phyloP scores from a whole-genome alignment of 2,113 vertebrate species.

The Chionomys nivalis region DNA sequence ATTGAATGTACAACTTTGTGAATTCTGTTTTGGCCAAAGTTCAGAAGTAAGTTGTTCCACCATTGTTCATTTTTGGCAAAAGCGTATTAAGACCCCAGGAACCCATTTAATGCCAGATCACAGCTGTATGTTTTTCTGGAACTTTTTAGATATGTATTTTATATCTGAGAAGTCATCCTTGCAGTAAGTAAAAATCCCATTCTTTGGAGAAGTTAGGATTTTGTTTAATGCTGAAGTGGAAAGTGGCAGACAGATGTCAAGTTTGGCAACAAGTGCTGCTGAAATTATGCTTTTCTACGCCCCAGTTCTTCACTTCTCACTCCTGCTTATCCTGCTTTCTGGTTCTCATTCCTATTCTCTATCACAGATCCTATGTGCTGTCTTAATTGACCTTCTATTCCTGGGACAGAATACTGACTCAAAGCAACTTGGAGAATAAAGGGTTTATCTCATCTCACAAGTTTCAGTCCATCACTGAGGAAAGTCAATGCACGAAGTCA shows the following conservation, averaged over 20 bases:
- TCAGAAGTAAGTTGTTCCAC: constrained; percentile 49
- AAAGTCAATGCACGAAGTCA: background rate
- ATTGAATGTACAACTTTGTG: constrained; percentile 29
- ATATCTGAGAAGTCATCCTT: constrained; percentile 19
- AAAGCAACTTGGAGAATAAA: background rate
- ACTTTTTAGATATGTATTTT: background rate
- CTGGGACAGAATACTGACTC: background rate
- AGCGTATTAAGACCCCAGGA: background rate
- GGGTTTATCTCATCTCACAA: background rate
- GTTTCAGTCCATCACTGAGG: no score
- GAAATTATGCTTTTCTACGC: background rate
- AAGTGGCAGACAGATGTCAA: background rate
- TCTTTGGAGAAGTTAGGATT: background rate
- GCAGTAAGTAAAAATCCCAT: background rate
- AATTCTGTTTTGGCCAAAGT: constrained; percentile 44
- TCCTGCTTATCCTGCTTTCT: background rate
- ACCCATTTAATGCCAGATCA: background rate
- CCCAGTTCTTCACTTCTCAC: background rate
- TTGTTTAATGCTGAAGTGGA: background rate
- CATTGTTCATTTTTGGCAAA: constrained; percentile 57
- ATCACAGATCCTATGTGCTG: background rate
- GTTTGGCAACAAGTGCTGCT: background rate
- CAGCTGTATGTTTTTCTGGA: constrained; percentile 34
- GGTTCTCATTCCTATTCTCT: no score
- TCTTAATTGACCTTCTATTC: background rate